Evolutionary conservation across 2,888 invertebrate species (phyloP), one percentile per base, ranked within the genome.

Genomic region (Apotomis turbidana): DNA sequence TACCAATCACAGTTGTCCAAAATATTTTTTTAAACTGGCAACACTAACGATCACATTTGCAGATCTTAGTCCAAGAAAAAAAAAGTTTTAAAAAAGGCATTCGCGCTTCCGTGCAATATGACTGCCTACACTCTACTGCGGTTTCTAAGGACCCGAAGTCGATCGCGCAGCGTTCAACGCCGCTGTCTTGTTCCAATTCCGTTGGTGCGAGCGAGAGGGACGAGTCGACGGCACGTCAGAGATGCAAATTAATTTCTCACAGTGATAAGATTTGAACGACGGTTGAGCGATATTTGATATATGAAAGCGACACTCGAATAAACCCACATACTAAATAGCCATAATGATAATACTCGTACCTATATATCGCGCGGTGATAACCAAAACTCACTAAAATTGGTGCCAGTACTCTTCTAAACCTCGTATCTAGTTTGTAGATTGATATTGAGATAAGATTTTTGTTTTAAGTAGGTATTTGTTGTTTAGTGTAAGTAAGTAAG

Each of bases 221-320:
- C 5, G 27, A 68, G 63, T 71, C 72, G 63, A 72, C 54, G 27
- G 57, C 55, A 57, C 58, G 68, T 72, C 68, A 72, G 46, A 68
- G 63, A 63, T 63, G 68, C 46, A 72, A 63, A 72, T 72, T 72
- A 72, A 72, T 68, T 72, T 72, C 72, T 63, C 72, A 72, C 72
- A 72, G 58, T 72, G 72, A 72, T 72, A 72, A 72, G 72, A 68
- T 72, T 68, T 68, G 72, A 68, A 52, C 54, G 70, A 58, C 58
- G 51, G 71, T 66, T 70, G 63, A 71, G 61, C 67, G 71, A 71
- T 71, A 61, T 55, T 68, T 68, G 67, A 71, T 71, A 63, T 63
- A 64, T 66, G 68, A 72, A 63, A 72, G 57, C 38, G 72, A 63
- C 63, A 72, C 68, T 62, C 51, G 61, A 71, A 66, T 27, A 38